Evolutionary conservation across 30 jellyfish, hydroid and myxozoan species (phyloP).

Genomic region (Turritopsis dohrnii): DNA sequence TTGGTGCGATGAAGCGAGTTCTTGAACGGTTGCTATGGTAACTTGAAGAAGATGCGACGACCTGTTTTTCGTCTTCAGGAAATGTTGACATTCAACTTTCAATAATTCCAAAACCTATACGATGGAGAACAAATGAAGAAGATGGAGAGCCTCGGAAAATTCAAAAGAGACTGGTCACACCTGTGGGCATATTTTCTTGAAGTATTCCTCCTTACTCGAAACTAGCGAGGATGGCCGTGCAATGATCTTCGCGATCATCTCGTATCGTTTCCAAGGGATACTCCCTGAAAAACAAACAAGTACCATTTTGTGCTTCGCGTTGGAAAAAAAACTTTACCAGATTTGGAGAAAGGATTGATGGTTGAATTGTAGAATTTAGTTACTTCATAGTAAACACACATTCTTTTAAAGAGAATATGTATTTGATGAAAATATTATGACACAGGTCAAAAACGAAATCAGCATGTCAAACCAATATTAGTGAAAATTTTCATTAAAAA

Average conservation of each 20-base stretch:
- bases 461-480: no score
- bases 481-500: no score
- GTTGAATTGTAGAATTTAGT: neutral
- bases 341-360: neutral
- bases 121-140: neutral
- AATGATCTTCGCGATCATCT: neutral
- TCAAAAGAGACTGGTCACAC: no score
- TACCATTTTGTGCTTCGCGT: neutral
- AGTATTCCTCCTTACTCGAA: neutral
- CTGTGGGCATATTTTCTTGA: neutral
- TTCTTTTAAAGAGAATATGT: neutral
- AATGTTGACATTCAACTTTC: neutral
- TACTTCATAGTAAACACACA: no score
- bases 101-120: neutral
- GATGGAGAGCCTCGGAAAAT: neutral
- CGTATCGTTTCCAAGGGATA: neutral
- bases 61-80: neutral
- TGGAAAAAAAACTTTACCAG: neutral
- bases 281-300: conserved; percentile 4
- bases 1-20: neutral
- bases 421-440: neutral
- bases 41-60: neutral
- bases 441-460: no score
- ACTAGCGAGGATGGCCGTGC: neutral
- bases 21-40: neutral